Base-by-base conservation (phyloP, 2,888 invertebrate species). In the Orthosia incerta region DNA sequence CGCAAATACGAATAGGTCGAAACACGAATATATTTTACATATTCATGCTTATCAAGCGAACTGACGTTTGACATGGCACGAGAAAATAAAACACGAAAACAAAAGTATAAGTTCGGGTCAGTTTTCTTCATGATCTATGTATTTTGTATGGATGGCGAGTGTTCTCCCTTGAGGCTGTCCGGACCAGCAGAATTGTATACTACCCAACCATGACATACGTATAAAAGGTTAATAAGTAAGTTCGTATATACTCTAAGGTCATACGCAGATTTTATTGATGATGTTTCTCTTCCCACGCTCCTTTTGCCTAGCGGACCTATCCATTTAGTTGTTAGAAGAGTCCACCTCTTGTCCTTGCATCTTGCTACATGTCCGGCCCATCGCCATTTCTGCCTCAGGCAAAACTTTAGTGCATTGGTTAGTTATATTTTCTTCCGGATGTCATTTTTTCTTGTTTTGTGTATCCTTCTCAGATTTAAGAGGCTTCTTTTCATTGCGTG, bases 71-170 rank as follows among this genome's bases (percentile, higher is more conserved):
- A 82, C 50, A 67, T 71, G 82, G 39, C 48, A 61, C 13, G 26
- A 63, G 55, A 51, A 63, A 82, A 82, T 79, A 67, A 57, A 75
- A 68, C 18, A 46, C 11, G 64, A 65, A 64, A 68, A 81, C 55
- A 76, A 71, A 76, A 56, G 59, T 31, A 70, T 63, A 26, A 61
- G 16, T 20, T 63, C 3, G 57, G 65, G 71, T 76, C 77, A 66
- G 55, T 76, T 53, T 73, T 76, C 59, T 82, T 66, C 23, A 60
- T 70, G 70, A 63, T 65, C 53, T 66, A 46, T 65, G 69, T 70
- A 63, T 63, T 79, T 62, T 70, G 45, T 79, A 60, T 61, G 60
- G 31, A 79, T 63, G 39, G 50, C 31, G 53, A 69, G 50, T 46
- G 18, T 60, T 75, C 23, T 69, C 76, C 71, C 55, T 26, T 26